phyloP scores from a whole-genome alignment of 37 sponge, comb jelly and placozoan genomes.

The Aplysina aerophoba region DNA sequence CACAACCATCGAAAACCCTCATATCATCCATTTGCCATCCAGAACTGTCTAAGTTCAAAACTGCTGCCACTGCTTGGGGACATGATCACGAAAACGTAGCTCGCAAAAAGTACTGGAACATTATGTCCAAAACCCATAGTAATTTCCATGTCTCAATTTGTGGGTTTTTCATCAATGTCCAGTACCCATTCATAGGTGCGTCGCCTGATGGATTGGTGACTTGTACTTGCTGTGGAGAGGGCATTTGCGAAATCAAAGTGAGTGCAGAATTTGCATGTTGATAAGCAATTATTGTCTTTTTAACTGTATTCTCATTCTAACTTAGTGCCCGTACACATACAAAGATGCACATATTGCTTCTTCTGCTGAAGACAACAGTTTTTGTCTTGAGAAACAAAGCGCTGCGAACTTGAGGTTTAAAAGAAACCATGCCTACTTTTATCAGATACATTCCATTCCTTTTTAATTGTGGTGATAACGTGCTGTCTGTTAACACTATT shows the following conservation, averaged over 20 bases:
- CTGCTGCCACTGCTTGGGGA: constrained; percentile 58
- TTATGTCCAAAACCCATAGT: background rate
- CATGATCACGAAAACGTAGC: constrained; percentile 63
- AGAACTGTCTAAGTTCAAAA: constrained; percentile 43
- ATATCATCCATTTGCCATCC: constrained; percentile 70
- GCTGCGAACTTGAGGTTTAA: background rate
- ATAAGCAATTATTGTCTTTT: background rate
- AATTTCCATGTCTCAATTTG: constrained; percentile 15
- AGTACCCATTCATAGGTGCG: constrained; percentile 65
- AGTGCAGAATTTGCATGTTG: background rate
- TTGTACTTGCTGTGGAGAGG: constrained; percentile 65
- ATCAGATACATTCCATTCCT: background rate
- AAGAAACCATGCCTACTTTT: constrained; percentile 5
- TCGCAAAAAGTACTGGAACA: constrained; percentile 22
- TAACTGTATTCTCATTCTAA: background rate
- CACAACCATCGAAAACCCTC: constrained; percentile 45
- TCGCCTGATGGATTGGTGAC: constrained; percentile 66
- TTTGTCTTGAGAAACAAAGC: constrained; percentile 27
- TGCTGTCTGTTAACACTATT: background rate
- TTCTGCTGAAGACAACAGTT: constrained; percentile 27
- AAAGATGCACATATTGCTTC: constrained; percentile 27
- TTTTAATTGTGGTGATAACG: background rate
- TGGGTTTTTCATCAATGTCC: constrained; percentile 45
- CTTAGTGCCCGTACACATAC: constrained; percentile 51
- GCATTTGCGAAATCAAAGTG: constrained; percentile 63